Conservation (phyloP, 2,797 vertebrate species). For the Thalassophryne amazonica region DNA sequence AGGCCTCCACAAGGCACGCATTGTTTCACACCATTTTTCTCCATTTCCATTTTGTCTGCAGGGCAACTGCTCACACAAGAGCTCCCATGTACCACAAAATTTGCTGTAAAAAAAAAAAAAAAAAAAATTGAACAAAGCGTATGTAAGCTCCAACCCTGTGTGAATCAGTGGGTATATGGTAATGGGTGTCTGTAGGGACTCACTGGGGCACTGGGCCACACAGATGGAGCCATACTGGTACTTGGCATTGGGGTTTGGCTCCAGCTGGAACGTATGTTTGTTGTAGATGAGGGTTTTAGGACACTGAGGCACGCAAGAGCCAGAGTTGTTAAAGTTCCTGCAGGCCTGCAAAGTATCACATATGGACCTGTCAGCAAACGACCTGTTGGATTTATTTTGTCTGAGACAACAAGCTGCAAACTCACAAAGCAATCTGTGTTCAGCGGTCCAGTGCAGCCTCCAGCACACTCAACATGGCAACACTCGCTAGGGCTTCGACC, state of each 20-base stretch:
- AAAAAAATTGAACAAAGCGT: too few relatives aligned
- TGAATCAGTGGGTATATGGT: background rate
- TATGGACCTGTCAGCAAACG: background rate
- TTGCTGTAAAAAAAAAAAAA: slow-evolving; percentile 69
- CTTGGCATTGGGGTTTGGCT: slow-evolving; percentile 91
- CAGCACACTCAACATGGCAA: slow-evolving; percentile 94
- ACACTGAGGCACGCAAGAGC: slow-evolving; percentile 88
- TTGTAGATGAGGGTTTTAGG: slow-evolving; percentile 91
- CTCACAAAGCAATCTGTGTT: slow-evolving; percentile 92
- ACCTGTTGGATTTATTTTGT: background rate
- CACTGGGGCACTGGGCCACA: slow-evolving; percentile 89
- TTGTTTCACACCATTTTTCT: slow-evolving; percentile 86
- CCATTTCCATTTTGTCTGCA: slow-evolving; percentile 89
- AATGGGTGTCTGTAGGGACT: slow-evolving; percentile 55
- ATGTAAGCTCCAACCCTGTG: background rate
- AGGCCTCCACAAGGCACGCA: slow-evolving; percentile 89
- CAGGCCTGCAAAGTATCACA: slow-evolving; percentile 80
- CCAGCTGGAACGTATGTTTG: slow-evolving; percentile 89
- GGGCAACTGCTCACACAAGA: slow-evolving; percentile 94
- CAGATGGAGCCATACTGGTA: slow-evolving; percentile 96
- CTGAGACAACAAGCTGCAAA: slow-evolving; percentile 20
- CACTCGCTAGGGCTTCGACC: slow-evolving; percentile 88
- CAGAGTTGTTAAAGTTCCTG: slow-evolving; percentile 90
- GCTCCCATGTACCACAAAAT: slow-evolving; percentile 90
- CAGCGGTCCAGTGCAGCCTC: slow-evolving; percentile 88